Conservation (phyloP, 2,797 vertebrate genomes). For the Acanthiza pusilla region DNA sequence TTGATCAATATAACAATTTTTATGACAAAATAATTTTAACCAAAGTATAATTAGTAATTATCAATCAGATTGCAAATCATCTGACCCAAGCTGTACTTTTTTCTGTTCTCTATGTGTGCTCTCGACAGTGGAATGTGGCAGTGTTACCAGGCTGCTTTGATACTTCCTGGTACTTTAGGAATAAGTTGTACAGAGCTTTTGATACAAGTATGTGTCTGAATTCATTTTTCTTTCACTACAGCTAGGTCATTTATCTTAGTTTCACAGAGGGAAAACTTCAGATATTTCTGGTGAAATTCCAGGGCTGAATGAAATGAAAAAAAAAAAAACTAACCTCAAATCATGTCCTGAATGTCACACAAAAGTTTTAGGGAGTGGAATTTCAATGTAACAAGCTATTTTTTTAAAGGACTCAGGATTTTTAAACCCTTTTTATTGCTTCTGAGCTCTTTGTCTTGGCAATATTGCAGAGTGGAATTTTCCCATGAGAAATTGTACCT, state of each 20-base stretch:
- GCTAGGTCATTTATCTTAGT: neutral
- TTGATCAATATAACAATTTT: neutral
- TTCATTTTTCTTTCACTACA: neutral
- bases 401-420: neutral
- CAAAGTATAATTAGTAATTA: neutral
- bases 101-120: neutral
- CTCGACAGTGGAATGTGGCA: neutral
- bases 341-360: neutral
- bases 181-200: neutral
- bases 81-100: neutral
- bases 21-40: neutral
- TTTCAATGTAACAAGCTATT: neutral
- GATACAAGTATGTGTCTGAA: neutral
- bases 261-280: neutral
- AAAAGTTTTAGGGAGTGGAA: neutral
- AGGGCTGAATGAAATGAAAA: neutral
- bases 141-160: neutral
- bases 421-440: neutral
- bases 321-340: neutral
- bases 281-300: neutral
- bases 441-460: neutral
- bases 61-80: accelerated
- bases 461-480: neutral
- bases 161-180: neutral
- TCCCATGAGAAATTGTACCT: neutral